Evolutionary conservation across 2,888 invertebrate species (phyloP).

Genomic region (Hesperia comma): DNA sequence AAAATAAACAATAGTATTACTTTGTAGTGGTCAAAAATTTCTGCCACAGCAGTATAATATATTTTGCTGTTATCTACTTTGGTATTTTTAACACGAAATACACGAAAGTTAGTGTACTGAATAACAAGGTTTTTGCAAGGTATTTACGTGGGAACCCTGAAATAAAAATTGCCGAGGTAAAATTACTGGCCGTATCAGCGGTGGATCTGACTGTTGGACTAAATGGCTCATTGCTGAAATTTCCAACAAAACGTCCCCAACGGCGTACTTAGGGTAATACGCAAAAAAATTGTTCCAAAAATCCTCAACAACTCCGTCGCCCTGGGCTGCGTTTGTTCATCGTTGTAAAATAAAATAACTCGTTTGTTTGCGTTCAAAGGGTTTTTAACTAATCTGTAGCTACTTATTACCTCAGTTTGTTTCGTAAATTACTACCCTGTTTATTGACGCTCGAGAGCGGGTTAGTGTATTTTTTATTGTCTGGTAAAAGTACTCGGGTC

Average conservation of each 20-base stretch:
- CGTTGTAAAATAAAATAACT: not conserved
- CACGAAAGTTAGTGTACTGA: too few species aligned
- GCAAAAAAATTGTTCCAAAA: not conserved
- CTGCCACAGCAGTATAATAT: too few species aligned
- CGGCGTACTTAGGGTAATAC: slow-evolving; percentile 8
- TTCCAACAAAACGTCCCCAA: slow-evolving; percentile 7
- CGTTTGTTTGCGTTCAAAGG: not conserved
- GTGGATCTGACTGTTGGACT: not conserved
- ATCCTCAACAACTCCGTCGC: not conserved
- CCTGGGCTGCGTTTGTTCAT: not conserved
- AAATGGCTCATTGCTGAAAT: slow-evolving; percentile 7
- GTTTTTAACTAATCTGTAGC: not conserved
- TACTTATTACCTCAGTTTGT: not conserved
- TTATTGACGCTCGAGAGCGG: not conserved
- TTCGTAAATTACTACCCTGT: not conserved
- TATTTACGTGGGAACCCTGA: not conserved
- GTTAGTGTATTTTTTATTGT: not conserved
- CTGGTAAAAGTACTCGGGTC: not conserved
- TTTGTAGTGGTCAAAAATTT: too few species aligned
- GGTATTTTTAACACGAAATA: too few species aligned
- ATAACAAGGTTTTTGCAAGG: too few species aligned
- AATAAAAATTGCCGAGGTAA: not conserved
- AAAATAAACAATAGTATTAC: too few species aligned
- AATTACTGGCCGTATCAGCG: not conserved
- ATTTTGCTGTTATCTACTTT: too few species aligned